Evolutionary conservation across 2,888 invertebrate species (phyloP).

Genomic region (Drosophila fungiperda): DNA sequence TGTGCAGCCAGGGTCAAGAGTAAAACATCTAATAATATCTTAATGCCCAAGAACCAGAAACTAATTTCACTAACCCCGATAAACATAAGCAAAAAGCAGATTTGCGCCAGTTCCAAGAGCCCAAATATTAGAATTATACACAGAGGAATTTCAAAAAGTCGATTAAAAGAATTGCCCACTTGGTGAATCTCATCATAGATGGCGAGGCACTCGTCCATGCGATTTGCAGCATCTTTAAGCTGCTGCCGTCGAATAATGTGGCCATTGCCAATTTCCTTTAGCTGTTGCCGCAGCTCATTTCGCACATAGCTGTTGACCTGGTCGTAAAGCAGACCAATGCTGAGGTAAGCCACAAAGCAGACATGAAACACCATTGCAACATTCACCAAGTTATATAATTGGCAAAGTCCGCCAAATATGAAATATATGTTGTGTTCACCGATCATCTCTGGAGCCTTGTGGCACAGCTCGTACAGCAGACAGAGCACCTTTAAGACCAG

Average conservation of each 20-base stretch:
- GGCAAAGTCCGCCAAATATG: not conserved
- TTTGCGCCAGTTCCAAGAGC: constrained; percentile 31
- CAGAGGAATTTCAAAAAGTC: constrained; percentile 57
- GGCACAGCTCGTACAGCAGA: constrained; percentile 36
- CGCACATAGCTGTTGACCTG: constrained; percentile 56
- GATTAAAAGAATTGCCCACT: constrained; percentile 44
- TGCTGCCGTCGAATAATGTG: constrained; percentile 10
- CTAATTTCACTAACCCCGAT: not conserved
- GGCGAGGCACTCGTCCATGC: constrained; percentile 53
- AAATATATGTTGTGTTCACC: rapidly evolving
- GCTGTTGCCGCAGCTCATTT: constrained; percentile 38
- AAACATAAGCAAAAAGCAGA: constrained; percentile 26
- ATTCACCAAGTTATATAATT: constrained; percentile 22
- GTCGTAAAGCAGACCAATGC: constrained; percentile 57
- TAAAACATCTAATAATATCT: constrained; percentile 51
- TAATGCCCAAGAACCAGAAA: constrained; percentile 22
- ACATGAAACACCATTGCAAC: constrained; percentile 47
- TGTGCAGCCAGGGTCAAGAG: constrained; percentile 61
- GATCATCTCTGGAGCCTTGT: not conserved
- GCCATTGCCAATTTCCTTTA: constrained; percentile 20
- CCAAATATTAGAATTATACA: constrained; percentile 36
- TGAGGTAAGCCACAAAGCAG: constrained; percentile 61
- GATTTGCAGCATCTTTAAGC: constrained; percentile 14
- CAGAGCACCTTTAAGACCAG: constrained; percentile 39
- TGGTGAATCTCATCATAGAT: constrained; percentile 61